phyloP scores from a whole-genome alignment of 2,113 vertebrate genomes.

The Scytalopus superciliaris region DNA sequence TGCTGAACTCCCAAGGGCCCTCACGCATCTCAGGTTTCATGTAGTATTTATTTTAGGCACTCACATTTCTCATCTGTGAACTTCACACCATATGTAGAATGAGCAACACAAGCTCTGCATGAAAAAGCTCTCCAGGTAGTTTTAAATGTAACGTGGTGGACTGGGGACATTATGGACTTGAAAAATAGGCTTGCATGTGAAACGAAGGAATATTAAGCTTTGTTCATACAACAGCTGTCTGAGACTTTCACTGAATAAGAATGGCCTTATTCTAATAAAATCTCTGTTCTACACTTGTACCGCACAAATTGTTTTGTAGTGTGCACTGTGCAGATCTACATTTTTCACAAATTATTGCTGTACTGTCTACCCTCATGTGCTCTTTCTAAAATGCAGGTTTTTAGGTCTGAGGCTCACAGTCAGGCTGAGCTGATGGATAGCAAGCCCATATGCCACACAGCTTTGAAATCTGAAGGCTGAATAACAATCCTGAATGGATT shows the following conservation, averaged over 20 bases:
- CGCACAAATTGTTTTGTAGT: not conserved
- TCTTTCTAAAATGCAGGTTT: not conserved
- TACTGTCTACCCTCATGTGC: not conserved
- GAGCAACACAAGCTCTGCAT: conserved; percentile 35
- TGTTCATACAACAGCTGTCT: conserved; percentile 29
- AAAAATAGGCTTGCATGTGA: conserved; percentile 43
- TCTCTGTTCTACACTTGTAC: not conserved
- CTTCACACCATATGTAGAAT: conserved; percentile 76
- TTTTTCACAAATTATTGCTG: not conserved
- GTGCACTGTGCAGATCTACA: not conserved
- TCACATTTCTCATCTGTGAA: conserved; percentile 78
- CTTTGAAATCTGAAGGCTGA: conserved; percentile 40
- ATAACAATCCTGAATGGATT: not conserved
- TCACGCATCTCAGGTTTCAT: conserved; percentile 80
- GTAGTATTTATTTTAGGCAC: conserved; percentile 72
- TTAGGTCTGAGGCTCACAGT: not conserved
- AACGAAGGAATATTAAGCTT: conserved; percentile 43
- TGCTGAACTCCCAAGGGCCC: conserved; percentile 78
- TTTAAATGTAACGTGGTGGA: conserved; percentile 44
- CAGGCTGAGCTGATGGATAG: not conserved
- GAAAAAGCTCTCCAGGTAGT: conserved; percentile 61
- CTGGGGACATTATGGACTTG: not conserved
- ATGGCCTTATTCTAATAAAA: conserved; percentile 16
- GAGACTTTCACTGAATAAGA: conserved; percentile 23
- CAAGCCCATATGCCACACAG: not conserved